Base-by-base conservation (phyloP, 1,140 invertebrate species). In the Melitaea cinxia region DNA sequence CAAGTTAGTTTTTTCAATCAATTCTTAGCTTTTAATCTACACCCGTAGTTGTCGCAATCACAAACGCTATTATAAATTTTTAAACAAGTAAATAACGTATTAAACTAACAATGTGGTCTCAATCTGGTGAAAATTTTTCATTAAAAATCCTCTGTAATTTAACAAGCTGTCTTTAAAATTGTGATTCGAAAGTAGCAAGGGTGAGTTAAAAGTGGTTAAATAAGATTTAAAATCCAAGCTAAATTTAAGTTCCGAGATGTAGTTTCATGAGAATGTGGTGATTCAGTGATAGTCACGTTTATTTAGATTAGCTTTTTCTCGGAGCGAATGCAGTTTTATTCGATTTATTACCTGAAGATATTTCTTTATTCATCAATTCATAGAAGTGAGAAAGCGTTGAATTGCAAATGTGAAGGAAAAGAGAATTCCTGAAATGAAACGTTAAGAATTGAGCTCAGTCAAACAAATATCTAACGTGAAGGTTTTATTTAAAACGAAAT, bases 221-320 rank as follows among this genome's bases (percentile, higher is more conserved):
- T 55, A 55, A 55, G 53, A 55, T 23, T 15, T 55, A 55, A 55
- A 55, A 35, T 42, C 17, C 21, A 26, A 23, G 54, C 33, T 23
- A 14, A 56, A 56, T 56, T 56, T 39, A 42, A 42, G 54, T 42
- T 56, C 45, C 15, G 37, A 56, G 37, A 42, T 30, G 54, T 42
- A 35, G 53, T 37, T 39, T 63, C 37, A 30, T 35, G 39, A 54
- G 49, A 66, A 66, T 37, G 56, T 53, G 54, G 28, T 56, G 52
- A 66, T 49, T 66, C 50, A 66, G 49, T 59, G 47, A 66, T 50
- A 61, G 56, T 49, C 55, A 56, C 61, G 47, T 60, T 60, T 69
- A 64, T 69, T 69, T 56, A 63, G 47, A 63, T 57, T 59, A 60
- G 56, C 57, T 58, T 61, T 15, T 30, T 37, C 42, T 30, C 42